phyloP scores from a whole-genome alignment of 2,888 invertebrate genomes.

The Xanthia icteritia region DNA sequence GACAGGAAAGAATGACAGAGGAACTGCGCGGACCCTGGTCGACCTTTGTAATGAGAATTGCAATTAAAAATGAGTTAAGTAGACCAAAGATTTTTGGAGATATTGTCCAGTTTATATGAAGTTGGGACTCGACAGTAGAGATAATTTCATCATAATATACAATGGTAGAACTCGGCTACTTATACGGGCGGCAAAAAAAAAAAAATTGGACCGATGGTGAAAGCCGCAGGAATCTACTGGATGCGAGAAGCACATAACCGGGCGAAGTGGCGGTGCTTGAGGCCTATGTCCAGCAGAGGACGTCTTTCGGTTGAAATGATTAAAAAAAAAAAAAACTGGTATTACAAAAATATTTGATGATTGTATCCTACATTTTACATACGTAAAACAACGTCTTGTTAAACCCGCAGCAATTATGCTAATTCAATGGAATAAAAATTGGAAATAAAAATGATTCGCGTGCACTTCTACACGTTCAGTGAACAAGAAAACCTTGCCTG shows the following conservation, averaged over 20 bases:
- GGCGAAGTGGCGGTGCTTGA: too few relatives aligned
- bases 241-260: too few relatives aligned
- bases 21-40: background rate
- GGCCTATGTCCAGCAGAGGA: too few relatives aligned
- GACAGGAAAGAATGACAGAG: constrained; percentile 5
- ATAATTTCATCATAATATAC: background rate
- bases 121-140: background rate
- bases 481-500: constrained; percentile 43
- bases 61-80: constrained; percentile 27
- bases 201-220: too few relatives aligned
- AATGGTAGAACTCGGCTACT: background rate
- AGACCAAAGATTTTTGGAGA: background rate
- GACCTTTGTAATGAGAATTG: constrained; percentile 33
- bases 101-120: background rate
- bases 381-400: constrained; percentile 3
- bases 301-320: too few relatives aligned
- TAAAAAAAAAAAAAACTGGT: too few relatives aligned
- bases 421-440: constrained; percentile 4
- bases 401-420: background rate
- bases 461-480: constrained; percentile 26
- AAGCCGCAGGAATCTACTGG: too few relatives aligned
- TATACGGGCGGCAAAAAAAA: too few relatives aligned
- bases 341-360: background rate
- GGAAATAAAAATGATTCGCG: constrained; percentile 23
- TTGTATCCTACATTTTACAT: background rate